These are phyloP conservation scores for Leptodactylus fallax DNA, from an alignment of 2,797 vertebrate genomes.

Conservation along the genomic window DNA sequence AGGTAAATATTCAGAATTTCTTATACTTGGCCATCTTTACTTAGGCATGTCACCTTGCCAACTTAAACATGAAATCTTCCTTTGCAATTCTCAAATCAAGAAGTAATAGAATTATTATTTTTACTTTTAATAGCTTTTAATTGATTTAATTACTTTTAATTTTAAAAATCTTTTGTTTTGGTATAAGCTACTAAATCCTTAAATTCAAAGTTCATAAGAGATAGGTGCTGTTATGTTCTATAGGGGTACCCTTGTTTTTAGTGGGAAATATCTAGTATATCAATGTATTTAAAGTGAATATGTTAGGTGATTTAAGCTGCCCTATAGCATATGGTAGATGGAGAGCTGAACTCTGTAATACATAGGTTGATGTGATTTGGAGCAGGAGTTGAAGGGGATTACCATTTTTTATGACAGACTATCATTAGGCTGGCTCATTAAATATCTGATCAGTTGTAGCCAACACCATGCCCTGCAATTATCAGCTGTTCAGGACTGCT, in stretches of 20 bases:
- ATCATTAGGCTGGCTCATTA: too few relatives aligned
- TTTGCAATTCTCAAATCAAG: too few relatives aligned
- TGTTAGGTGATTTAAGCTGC: too few relatives aligned
- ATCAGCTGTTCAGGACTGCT: too few relatives aligned
- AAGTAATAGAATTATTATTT: neutral
- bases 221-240: neutral
- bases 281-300: neutral
- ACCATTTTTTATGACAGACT: too few relatives aligned
- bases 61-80: neutral
- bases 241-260: neutral
- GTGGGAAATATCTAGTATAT: neutral
- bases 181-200: neutral
- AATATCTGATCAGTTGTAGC: too few relatives aligned
- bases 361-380: too few relatives aligned
- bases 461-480: too few relatives aligned
- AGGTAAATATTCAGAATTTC: neutral
- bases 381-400: too few relatives aligned
- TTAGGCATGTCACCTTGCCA: neutral
- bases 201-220: neutral
- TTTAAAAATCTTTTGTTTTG: neutral
- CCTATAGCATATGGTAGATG: too few relatives aligned
- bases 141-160: neutral
- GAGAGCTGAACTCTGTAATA: too few relatives aligned
- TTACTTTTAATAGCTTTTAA: too few relatives aligned
- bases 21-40: neutral